Evolutionary conservation across 2,888 invertebrate species (phyloP), one percentile per base, ranked within the genome.

Genomic region (Apeira syringaria): DNA sequence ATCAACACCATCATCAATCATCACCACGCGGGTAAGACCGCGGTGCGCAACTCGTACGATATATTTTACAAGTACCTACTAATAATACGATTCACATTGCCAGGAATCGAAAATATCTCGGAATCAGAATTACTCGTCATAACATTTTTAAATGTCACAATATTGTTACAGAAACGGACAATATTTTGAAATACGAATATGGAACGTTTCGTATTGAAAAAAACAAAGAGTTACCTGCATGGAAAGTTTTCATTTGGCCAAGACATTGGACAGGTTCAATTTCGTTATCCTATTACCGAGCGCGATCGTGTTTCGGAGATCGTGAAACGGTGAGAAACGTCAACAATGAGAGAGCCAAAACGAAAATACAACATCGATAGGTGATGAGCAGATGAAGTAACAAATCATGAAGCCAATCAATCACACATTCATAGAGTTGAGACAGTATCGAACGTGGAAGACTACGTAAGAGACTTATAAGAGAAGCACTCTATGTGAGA

Each of bases 71-170:
- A n/a, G n/a, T n/a, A n/a, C n/a, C n/a, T n/a, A n/a, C n/a, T n/a
- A n/a, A n/a, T n/a, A n/a, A 15, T 15, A 15, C 15, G 15, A 15
- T 15, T 3, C 15, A 15, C 15, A 15, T 15, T 15, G 4, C 15
- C 15, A 15, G 3, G 4, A 20, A 6, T 20, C 7, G 7, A 49
- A 60, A 52, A 34, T 57, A 47, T 36, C 53, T 37, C 29, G 11
- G 27, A 42, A 33, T 15, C 29, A 41, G 26, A 33, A 49, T 33
- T 35, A 11, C 43, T 45, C 38, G 47, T 35, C 42, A 39, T 50
- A 41, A 41, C 48, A 42, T 42, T 43, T 12, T 41, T 22, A 31
- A 27, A 47, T 56, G 39, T 55, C 56, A 61, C 59, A 65, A 67
- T 64, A 65, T 61, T 59, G 56, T 56, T 42, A 38, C 4, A 29